Percentiles rank a stretch among this genome's conserved stretches.
These are phyloP conservation scores for Spodoptera frugiperda DNA, from an alignment of 1,140 invertebrate species.

Conservation along the genomic window DNA sequence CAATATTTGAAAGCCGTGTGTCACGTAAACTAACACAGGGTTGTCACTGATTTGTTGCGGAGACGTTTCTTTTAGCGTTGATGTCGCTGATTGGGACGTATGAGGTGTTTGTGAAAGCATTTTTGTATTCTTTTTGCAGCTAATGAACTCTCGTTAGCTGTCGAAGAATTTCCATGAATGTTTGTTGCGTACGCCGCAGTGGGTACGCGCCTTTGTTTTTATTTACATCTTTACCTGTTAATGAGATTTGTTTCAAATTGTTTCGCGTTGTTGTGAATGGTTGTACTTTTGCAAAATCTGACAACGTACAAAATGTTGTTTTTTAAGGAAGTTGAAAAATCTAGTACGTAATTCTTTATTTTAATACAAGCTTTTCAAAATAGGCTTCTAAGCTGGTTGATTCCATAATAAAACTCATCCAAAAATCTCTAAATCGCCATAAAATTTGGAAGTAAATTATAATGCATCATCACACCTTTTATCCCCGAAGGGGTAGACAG, in stretches of 20 bases:
- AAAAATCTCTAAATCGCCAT: no score
- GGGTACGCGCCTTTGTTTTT: slow-evolving; percentile 27
- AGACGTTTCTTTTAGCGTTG: slow-evolving; percentile 79
- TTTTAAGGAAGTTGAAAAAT: no score
- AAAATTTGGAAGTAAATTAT: no score
- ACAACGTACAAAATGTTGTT: no score
- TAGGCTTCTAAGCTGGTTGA: no score
- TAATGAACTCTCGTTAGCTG: slow-evolving; percentile 70
- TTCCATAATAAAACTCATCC: no score
- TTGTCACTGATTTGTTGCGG: slow-evolving; percentile 77
- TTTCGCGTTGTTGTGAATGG: not conserved
- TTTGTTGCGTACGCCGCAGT: slow-evolving; percentile 27
- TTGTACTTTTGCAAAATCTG: not conserved
- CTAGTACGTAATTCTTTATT: no score
- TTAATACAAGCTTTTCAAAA: no score
- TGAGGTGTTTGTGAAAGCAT: slow-evolving; percentile 67
- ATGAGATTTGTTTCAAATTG: slow-evolving; percentile 15
- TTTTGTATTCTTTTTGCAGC: slow-evolving; percentile 65
- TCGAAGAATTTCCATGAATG: slow-evolving; percentile 47
- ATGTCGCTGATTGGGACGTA: slow-evolving; percentile 77
- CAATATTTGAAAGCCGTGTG: slow-evolving; percentile 52
- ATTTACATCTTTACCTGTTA: not conserved
- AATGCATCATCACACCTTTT: no score
- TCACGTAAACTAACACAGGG: slow-evolving; percentile 58
- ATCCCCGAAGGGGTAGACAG: no score